Base-by-base conservation (phyloP, 1,140 invertebrate species). In the Micrasema minimum region DNA sequence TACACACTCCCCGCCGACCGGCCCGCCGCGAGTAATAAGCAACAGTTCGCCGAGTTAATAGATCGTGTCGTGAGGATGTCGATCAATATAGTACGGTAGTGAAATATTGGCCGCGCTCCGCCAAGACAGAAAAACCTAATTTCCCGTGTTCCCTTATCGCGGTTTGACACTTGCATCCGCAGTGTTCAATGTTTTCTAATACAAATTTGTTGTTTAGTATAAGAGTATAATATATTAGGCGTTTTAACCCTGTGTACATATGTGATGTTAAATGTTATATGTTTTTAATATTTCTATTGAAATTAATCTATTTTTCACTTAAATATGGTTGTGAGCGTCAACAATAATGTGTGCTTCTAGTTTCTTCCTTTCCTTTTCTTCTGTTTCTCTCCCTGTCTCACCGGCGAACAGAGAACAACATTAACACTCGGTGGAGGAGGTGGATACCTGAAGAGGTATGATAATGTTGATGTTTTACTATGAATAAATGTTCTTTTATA, bases 241-340 rank as follows among this genome's bases (percentile, higher is more conserved):
- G 26, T 53, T n/a, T 26, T 18, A 12, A 31, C 14, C 64, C 22
- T 51, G 64, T 66, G 64, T 71, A 59, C 57, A 67, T 67, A 72
- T 67, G 64, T 72, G 65, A 67, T 72, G 71, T 66, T 72, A 57
- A 68, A 35, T 45, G 38, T 48, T 65, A 67, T 31, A 53, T 62
- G 61, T 61, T 68, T 64, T 64, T 48, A 43, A 53, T 53, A 71
- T 59, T 51, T 65, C 55, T 64, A 64, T 64, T 64, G 23, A 71
- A 71, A 64, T 71, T 38, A 51, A 64, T 43, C 61, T 69, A 69
- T 73, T 73, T 72, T 68, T 51, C 62, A 73, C 72, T 64, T 65
- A 69, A 72, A 73, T 73, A 69, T 69, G 72, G 72, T 73, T 73
- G 72, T 73, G 72, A 73, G 61, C 68, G 66, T 73, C 62, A 69